Conservation (phyloP, 1,140 invertebrate species). For the Cotesia chilonis region DNA sequence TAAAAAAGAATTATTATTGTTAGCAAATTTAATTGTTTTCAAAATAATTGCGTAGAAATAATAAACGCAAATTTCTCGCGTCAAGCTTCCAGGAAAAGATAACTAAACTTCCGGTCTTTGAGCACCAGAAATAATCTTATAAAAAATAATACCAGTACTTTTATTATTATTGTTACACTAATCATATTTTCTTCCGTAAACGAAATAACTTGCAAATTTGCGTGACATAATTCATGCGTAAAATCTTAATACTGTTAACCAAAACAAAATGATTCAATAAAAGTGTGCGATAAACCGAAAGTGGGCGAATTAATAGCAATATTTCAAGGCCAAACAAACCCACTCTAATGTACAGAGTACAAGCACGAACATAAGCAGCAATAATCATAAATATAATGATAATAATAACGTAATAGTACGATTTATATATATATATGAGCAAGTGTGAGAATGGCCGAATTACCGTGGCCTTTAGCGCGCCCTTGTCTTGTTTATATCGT, state of each 20-base stretch:
- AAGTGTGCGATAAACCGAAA: neutral
- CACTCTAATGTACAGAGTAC: slow-evolving; percentile 10
- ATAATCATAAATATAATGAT: too few species aligned
- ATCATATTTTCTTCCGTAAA: too few species aligned
- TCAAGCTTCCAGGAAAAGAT: slow-evolving; percentile 27
- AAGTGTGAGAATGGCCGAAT: too few species aligned
- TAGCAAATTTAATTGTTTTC: too few species aligned
- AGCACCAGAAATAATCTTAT: too few species aligned
- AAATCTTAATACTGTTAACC: neutral
- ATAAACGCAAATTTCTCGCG: slow-evolving; percentile 4
- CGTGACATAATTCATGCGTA: too few species aligned
- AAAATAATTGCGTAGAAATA: too few species aligned
- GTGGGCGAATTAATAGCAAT: slow-evolving; percentile 1
- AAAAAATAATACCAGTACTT: too few species aligned
- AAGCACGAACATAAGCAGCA: neutral
- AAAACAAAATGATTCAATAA: neutral
- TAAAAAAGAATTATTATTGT: too few species aligned
- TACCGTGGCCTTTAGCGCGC: slow-evolving; percentile 11
- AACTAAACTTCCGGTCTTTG: slow-evolving; percentile 8
- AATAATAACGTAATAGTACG: neutral
- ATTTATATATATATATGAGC: too few species aligned
- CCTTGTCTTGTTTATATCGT: slow-evolving; percentile 9
- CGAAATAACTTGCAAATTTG: too few species aligned
- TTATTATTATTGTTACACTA: too few species aligned
- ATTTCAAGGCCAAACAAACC: slow-evolving; percentile 26